Base-by-base conservation (phyloP, 2,888 invertebrate genomes). In the Tiphia femorata region DNA sequence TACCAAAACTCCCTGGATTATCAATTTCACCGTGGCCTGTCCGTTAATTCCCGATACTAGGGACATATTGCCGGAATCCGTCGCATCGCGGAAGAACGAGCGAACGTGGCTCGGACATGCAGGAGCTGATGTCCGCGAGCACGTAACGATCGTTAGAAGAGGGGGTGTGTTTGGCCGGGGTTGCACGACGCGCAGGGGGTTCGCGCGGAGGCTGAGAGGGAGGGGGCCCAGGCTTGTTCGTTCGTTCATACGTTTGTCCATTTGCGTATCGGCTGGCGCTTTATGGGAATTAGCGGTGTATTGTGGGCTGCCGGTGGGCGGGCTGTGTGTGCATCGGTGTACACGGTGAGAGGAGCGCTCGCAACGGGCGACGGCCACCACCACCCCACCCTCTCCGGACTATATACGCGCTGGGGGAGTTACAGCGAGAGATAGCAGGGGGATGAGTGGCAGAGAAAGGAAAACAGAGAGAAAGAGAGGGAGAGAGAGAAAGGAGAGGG, bases 261-360 rank as follows among this genome's bases (percentile, higher is more conserved):
- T 80, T 80, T 81, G 78, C 80, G 80, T 79, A 77, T 75, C 77
- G 72, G 71, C 52, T 67, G 69, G 69, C 73, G 81, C 79, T 83
- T 82, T 81, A 81, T 82, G 75, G 80, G 79, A 82, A 80, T 82
- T 81, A 81, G 78, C 79, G 77, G 78, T 73, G 79, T 71, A 82
- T 82, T 81, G 81, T 81, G 79, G 81, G 78, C 72, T 75, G 77
- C 75, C 71, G 69, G 75, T 78, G 79, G 78, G 77, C 76, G 77
- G 79, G 73, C 67, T 71, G 71, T 66, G 72, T 71, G 65, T 75
- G 75, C 75, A 72, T 67, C 70, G 69, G 68, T 73, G 77, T 77
- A 69, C 52, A n/a, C n/a, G n/a, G n/a, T n/a, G n/a, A n/a, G 74
- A 75, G 78, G 75, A 75, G 60, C 75, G 62, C 58, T 12, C 42